Conservation (phyloP, 2,113 vertebrate species). For the Procapra przewalskii region DNA sequence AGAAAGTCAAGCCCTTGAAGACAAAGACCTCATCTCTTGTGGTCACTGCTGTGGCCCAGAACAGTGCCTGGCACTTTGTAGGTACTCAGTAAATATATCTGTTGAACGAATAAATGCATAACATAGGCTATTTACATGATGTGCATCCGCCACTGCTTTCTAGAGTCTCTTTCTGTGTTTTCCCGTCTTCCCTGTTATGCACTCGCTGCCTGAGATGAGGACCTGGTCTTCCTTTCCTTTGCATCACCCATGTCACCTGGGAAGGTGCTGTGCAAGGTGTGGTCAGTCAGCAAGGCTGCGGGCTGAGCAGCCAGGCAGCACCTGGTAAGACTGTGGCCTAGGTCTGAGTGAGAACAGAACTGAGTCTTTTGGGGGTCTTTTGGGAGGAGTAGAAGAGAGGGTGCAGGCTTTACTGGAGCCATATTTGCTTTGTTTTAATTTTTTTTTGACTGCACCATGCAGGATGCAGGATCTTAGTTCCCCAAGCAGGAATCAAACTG, state of each 20-base stretch:
- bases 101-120: neutral
- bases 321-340: neutral
- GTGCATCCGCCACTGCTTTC: neutral
- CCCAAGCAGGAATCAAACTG: neutral
- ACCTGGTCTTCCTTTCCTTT: neutral
- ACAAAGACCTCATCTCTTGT: neutral
- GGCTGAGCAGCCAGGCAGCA: neutral
- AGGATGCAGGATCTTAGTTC: neutral
- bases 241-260: rapidly evolving
- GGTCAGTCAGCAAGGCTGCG: neutral
- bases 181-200: neutral
- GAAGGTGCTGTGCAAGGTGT: neutral
- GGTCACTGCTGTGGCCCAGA: neutral
- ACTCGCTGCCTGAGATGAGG: neutral
- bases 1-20: neutral
- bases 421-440: neutral
- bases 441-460: neutral
- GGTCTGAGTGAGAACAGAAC: neutral
- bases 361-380: too few relatives aligned
- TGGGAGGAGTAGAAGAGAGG: neutral
- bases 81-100: neutral
- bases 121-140: rapidly evolving
- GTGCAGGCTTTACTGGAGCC: neutral
- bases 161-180: too few relatives aligned
- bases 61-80: neutral